Evolutionary conservation across 2,888 invertebrate species (phyloP), one percentile per base, ranked within the genome.

Genomic region (Trissolcus japonicus): DNA sequence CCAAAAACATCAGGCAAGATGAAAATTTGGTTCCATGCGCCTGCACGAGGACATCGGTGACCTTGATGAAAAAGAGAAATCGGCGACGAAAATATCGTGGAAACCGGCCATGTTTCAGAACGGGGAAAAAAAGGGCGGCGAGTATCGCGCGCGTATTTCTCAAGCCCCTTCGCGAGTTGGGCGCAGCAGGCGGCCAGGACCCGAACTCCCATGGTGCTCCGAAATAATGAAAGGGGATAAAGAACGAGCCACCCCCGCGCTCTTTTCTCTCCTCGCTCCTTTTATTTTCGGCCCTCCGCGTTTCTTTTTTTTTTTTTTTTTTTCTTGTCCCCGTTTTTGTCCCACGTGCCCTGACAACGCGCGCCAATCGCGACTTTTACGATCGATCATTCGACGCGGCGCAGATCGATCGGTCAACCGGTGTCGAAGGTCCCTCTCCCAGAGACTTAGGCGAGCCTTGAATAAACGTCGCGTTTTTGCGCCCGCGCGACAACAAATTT

Each of bases 181-280:
- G 14, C 72, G 48, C 72, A 65, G 72, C 72, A 14, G 72, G 72
- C 63, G 48, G 40, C 25, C 72, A 53, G 51, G 41, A 29, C 11
- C 41, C 61, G 63, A 72, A 72, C 72, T 72, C 63, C 72, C 72
- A 72, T 59, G 72, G 72, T 57, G 72, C 59, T 56, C 51, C 62
- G 62, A 72, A 72, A 72, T 72, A 63, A 72, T 72, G 72, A 72
- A 72, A 71, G 61, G 72, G 63, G 63, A 72, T 72, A 65, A 72
- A 65, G 69, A 71, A 71, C 71, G 59, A 53, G 35, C 57, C 14
- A 55, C 62, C 71, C 71, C 63, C 71, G 51, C 55, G 2, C 11
- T 51, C 17, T 17, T 17, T 14, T n/a, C 16, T 16, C 14, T 16
- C 16, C 46, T 4, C n/a, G 11, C 43, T 43, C n/a, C 46, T 46